Evolutionary conservation across 2,888 invertebrate species (phyloP).

Genomic region (Halocaridina rubra): DNA sequence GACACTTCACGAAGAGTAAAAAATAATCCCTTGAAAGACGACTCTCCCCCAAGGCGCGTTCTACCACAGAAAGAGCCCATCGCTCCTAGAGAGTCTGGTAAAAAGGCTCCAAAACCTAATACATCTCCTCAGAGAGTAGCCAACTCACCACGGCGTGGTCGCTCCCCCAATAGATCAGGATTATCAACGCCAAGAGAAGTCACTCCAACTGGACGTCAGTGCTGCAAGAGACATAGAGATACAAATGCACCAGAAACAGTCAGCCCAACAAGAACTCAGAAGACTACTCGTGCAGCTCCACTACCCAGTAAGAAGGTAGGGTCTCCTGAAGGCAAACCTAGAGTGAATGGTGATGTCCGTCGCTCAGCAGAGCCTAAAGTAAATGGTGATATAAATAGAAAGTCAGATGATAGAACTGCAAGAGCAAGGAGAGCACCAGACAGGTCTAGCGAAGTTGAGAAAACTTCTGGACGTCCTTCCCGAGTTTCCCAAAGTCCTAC

Average conservation of each 20-base stretch:
- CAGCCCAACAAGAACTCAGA: slow-evolving; percentile 44
- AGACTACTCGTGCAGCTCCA: slow-evolving; percentile 7
- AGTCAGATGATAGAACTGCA: slow-evolving; percentile 23
- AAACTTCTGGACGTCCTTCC: slow-evolving; percentile 4
- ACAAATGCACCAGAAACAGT: slow-evolving; percentile 14
- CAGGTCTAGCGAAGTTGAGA: slow-evolving; percentile 32
- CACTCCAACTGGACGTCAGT: slow-evolving; percentile 37
- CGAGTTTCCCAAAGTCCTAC: slow-evolving; percentile 29
- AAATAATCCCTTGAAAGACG: slow-evolving; percentile 5
- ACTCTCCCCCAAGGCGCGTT: slow-evolving; percentile 20
- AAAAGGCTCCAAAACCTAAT: slow-evolving; percentile 10
- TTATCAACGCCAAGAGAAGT: slow-evolving; percentile 35
- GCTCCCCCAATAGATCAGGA: slow-evolving; percentile 47
- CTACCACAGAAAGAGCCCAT: slow-evolving; percentile 23
- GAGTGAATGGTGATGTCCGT: slow-evolving; percentile 50
- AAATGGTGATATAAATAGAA: slow-evolving; percentile 46
- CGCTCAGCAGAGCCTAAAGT: slow-evolving; percentile 28
- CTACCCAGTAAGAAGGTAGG: slow-evolving; percentile 30
- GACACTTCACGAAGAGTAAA: slow-evolving; percentile 12
- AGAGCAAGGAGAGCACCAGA: slow-evolving; percentile 33
- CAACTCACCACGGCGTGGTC: slow-evolving; percentile 28
- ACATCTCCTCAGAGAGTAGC: slow-evolving; percentile 40
- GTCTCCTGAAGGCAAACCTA: slow-evolving; percentile 42
- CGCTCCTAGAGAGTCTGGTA: not conserved
- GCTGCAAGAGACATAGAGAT: slow-evolving; percentile 39